A percentile compares a stretch with the other conserved stretches of the same genome.
Conservation (phyloP, 2,113 vertebrate species). For the Cyprinodon brontotheroides region DNA sequence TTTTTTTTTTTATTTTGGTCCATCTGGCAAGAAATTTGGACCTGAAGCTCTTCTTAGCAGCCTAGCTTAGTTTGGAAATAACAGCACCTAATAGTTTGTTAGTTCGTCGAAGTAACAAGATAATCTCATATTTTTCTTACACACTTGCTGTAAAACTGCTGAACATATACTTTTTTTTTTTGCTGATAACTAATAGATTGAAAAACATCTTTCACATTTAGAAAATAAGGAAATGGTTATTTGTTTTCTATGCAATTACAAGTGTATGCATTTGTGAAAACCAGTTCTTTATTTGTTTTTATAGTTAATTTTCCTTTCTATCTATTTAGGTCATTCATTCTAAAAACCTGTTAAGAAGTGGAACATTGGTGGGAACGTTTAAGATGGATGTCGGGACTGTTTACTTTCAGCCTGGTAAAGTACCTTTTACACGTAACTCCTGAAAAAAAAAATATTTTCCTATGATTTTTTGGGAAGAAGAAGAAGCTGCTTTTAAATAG, state of each 20-base stretch:
- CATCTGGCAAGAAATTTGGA: no score
- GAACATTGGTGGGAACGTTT: conserved; percentile 93
- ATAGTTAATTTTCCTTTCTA: conserved; percentile 11
- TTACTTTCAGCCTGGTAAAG: conserved; percentile 90
- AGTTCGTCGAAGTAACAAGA: no score
- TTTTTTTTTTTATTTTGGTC: no score
- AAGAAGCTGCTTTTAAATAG: neutral
- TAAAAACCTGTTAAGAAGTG: conserved; percentile 95
- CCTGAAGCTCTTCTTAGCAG: no score
- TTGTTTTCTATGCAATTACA: neutral
- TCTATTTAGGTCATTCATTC: conserved; percentile 92
- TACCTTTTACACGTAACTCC: neutral
- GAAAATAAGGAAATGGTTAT: neutral
- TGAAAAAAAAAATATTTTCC: neutral
- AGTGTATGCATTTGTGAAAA: neutral
- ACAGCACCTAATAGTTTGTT: no score
- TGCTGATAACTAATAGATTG: no score
- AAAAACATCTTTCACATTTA: neutral
- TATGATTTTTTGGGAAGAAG: neutral
- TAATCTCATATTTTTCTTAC: no score
- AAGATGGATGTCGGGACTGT: conserved; percentile 96
- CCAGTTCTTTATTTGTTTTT: neutral
- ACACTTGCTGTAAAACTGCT: no score
- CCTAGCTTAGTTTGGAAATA: no score
- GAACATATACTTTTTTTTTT: no score